phyloP scores from a whole-genome alignment of 2,888 invertebrate genomes.

The Entomobrya multifasciata region DNA sequence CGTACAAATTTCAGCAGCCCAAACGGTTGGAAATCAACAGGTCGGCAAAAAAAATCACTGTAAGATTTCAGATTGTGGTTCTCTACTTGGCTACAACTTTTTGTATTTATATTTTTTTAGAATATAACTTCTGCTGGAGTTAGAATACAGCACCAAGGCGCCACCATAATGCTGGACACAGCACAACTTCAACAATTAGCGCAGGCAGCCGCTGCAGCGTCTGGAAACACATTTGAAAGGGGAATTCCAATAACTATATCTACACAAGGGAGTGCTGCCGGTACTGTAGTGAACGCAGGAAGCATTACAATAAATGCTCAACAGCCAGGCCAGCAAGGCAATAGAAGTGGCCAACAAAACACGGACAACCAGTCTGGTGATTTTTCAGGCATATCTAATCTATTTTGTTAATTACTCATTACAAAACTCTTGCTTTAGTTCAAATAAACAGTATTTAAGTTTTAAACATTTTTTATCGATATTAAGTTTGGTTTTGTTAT shows the following conservation, averaged over 20 bases:
- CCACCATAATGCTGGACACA: slow-evolving; percentile 77
- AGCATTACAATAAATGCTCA: slow-evolving; percentile 21
- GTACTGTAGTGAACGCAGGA: slow-evolving; percentile 27
- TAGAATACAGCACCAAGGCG: slow-evolving; percentile 69
- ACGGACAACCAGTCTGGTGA: slow-evolving; percentile 72
- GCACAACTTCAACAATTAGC: slow-evolving; percentile 77
- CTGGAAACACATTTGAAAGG: slow-evolving; percentile 66
- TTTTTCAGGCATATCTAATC: slow-evolving; percentile 72
- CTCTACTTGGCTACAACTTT: too few relatives aligned
- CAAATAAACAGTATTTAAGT: not conserved
- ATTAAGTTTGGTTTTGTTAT: not conserved
- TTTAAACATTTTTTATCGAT: not conserved
- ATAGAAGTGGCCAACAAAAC: slow-evolving; percentile 18
- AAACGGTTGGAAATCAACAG: slow-evolving; percentile 46
- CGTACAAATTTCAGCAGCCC: not conserved
- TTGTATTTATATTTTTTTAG: too few relatives aligned
- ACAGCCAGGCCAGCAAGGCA: slow-evolving; percentile 8
- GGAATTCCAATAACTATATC: slow-evolving; percentile 77
- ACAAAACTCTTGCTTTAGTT: not conserved
- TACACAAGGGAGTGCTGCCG: slow-evolving; percentile 46
- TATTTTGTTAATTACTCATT: slow-evolving; percentile 63
- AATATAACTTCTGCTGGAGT: slow-evolving; percentile 70
- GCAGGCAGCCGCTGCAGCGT: slow-evolving; percentile 73
- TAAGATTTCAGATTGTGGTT: too few relatives aligned
- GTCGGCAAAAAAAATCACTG: slow-evolving; percentile 25